Conservation (phyloP, 2,797 vertebrate genomes). For the Pangasius djambal region DNA sequence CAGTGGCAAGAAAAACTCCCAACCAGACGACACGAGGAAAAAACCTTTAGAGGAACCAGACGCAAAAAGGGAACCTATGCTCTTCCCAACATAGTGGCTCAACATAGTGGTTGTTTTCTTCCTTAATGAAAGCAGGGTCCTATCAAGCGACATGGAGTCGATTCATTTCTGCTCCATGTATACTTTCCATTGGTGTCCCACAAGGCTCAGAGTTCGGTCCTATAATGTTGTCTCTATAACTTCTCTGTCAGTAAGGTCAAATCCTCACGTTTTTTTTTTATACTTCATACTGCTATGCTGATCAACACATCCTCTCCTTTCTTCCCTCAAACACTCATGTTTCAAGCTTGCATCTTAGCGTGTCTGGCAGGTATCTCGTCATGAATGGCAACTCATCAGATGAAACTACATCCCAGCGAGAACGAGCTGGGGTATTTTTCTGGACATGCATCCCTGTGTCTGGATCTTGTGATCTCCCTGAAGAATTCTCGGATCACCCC, state of each 20-base stretch:
- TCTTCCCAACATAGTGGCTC: neutral
- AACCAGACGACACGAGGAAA: neutral
- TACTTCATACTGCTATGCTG: neutral
- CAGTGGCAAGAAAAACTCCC: too few species aligned
- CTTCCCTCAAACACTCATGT: neutral
- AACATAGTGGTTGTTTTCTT: neutral
- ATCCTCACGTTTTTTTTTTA: neutral
- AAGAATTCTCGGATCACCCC: neutral
- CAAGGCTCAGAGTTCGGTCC: neutral
- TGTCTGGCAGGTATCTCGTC: neutral
- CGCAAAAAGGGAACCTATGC: neutral
- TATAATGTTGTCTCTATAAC: neutral
- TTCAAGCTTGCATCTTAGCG: neutral
- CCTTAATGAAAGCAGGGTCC: neutral
- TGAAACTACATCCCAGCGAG: neutral
- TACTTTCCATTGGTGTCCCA: neutral
- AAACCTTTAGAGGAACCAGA: neutral
- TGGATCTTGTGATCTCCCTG: neutral
- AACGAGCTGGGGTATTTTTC: neutral
- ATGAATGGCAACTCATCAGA: neutral
- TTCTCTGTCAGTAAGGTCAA: neutral
- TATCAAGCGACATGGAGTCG: neutral
- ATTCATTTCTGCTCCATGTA: neutral
- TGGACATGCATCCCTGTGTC: neutral
- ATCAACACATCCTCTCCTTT: neutral